A percentile compares a stretch with the other conserved stretches of the same genome.
These are phyloP conservation scores for Rhinichthys klamathensis DNA, from an alignment of 2,113 vertebrate genomes.

Conservation along the genomic window DNA sequence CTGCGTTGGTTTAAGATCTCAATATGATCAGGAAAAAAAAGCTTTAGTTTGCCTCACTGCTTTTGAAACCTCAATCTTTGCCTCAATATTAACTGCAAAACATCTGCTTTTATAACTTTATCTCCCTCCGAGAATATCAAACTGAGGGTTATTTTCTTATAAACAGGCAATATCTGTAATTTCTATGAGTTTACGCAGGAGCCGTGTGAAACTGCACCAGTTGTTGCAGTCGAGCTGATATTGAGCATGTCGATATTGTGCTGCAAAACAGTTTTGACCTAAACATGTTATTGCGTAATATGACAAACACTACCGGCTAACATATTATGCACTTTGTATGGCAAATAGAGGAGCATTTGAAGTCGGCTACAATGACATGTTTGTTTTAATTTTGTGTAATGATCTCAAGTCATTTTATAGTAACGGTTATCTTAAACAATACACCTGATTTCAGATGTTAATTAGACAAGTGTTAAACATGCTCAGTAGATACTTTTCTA, in stretches of 20 bases:
- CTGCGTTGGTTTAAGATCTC: neutral
- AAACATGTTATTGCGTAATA: neutral
- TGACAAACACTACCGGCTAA: constrained; percentile 3
- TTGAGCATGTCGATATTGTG: neutral
- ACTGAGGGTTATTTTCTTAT: too few relatives aligned
- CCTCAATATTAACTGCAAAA: neutral
- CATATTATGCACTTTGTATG: constrained; percentile 1
- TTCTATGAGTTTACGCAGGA: neutral
- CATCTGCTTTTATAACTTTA: neutral
- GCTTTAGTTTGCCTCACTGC: neutral
- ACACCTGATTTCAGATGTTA: neutral
- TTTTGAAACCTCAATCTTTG: neutral
- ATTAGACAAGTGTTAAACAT: neutral
- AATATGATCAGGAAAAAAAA: neutral
- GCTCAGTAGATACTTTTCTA: neutral
- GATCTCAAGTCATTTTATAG: constrained; percentile 8
- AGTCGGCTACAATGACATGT: neutral
- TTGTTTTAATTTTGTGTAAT: neutral
- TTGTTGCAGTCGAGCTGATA: neutral
- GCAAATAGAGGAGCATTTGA: neutral
- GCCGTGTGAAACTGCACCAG: neutral
- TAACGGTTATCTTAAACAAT: too few relatives aligned
- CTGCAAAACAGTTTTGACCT: neutral
- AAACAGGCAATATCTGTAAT: neutral
- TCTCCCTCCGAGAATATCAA: neutral